Evolutionary conservation across 2,797 vertebrate genomes (phyloP).

Genomic region (Eulemur albifrons): DNA sequence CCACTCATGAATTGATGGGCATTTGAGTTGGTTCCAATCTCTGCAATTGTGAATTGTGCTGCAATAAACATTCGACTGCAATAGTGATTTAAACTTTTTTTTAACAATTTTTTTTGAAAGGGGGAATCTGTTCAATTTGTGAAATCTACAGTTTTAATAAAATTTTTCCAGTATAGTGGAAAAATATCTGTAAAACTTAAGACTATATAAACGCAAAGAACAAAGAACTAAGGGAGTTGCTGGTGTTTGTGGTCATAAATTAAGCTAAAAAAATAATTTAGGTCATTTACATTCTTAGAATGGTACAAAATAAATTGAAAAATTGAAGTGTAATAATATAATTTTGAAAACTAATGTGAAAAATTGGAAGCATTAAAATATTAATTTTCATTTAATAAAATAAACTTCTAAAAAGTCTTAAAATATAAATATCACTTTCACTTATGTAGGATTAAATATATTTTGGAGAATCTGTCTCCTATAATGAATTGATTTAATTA

Average conservation of each 20-base stretch:
- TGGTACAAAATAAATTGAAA: constrained; percentile 14
- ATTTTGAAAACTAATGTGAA: background rate
- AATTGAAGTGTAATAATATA: background rate
- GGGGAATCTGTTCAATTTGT: background rate
- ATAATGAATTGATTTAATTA: constrained; percentile 34
- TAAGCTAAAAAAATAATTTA: background rate
- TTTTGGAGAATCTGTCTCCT: background rate
- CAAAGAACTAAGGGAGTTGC: background rate
- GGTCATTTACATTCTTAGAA: background rate
- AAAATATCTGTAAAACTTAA: background rate
- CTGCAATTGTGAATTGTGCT: background rate
- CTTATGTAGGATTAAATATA: constrained; percentile 12
- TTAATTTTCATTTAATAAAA: constrained; percentile 43
- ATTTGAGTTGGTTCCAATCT: background rate
- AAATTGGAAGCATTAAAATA: constrained; percentile 28
- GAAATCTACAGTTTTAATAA: background rate
- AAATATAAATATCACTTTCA: constrained; percentile 29
- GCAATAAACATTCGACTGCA: background rate
- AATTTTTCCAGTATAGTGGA: background rate
- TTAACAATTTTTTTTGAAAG: background rate
- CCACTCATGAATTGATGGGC: background rate
- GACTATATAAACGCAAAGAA: background rate
- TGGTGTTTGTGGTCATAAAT: background rate
- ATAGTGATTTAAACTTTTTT: background rate
- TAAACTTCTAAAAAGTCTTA: background rate